phyloP scores from a whole-genome alignment of 2,888 invertebrate species.

The Apotomis capreana region DNA sequence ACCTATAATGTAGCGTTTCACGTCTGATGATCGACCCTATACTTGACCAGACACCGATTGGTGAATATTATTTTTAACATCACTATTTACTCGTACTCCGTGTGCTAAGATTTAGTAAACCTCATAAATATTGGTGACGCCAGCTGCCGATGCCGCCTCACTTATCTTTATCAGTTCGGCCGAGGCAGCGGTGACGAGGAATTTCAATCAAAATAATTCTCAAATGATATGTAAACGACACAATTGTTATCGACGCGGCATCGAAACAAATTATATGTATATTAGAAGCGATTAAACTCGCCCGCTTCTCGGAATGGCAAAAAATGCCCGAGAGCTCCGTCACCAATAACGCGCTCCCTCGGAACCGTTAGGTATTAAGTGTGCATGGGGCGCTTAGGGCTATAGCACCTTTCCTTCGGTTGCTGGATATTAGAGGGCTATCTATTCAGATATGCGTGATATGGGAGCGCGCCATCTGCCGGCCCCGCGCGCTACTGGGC shows the following conservation, averaged over 20 bases:
- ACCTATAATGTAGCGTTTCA: too few relatives aligned
- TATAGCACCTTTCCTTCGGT: background rate
- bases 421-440: slow-evolving; percentile 65
- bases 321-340: slow-evolving; percentile 42
- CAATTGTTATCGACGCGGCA: slow-evolving; percentile 38
- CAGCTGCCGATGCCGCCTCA: background rate
- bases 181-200: slow-evolving; percentile 11
- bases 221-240: slow-evolving; percentile 36
- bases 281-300: slow-evolving; percentile 34
- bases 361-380: background rate
- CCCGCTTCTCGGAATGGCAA: slow-evolving; percentile 51
- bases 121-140: background rate
- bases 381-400: background rate
- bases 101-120: too few relatives aligned
- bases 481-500: slow-evolving; percentile 55
- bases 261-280: slow-evolving; percentile 41
- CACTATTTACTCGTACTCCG: too few relatives aligned
- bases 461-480: slow-evolving; percentile 64
- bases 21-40: too few relatives aligned
- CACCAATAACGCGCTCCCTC: background rate
- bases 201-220: slow-evolving; percentile 37
- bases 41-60: too few relatives aligned
- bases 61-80: too few relatives aligned
- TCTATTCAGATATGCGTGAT: slow-evolving; percentile 71
- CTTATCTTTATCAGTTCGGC: background rate